Conservation (phyloP, 2,113 vertebrate species). For the Lota lota region DNA sequence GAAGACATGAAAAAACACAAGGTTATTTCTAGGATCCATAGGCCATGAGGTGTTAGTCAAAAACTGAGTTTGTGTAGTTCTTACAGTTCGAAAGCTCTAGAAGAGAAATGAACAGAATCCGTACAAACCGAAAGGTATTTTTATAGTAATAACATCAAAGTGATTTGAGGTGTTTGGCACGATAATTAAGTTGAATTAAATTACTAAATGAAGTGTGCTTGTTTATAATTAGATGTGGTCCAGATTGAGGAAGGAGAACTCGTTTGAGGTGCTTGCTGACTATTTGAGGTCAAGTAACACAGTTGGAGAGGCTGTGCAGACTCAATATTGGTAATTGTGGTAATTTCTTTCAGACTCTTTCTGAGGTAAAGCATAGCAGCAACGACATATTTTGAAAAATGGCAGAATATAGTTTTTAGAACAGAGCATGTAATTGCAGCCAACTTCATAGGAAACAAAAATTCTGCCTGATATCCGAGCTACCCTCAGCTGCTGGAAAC, state of each 20-base stretch:
- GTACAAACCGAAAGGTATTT: too few relatives aligned
- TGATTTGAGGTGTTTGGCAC: too few relatives aligned
- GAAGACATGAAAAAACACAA: too few relatives aligned
- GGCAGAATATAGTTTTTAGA: slow-evolving; percentile 10
- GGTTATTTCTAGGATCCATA: too few relatives aligned
- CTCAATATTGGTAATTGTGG: slow-evolving; percentile 27
- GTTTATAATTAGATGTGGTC: neutral
- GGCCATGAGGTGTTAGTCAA: too few relatives aligned
- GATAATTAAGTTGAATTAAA: too few relatives aligned
- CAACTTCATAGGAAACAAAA: slow-evolving; percentile 45
- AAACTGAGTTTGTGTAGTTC: too few relatives aligned
- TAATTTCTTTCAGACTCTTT: slow-evolving; percentile 43
- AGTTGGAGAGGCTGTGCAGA: slow-evolving; percentile 17
- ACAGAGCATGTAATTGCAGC: slow-evolving; percentile 40
- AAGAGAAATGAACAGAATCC: too few relatives aligned
- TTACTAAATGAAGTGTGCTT: too few relatives aligned
- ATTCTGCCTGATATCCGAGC: slow-evolving; percentile 28
- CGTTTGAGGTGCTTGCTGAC: neutral
- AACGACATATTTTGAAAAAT: slow-evolving; percentile 11
- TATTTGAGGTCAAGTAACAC: neutral
- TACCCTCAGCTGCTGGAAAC: slow-evolving; percentile 36
- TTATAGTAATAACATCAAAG: too few relatives aligned
- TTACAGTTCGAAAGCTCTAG: too few relatives aligned
- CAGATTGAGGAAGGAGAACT: neutral
- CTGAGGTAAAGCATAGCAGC: slow-evolving; percentile 31